Percentiles rank a stretch among this genome's conserved stretches.
Conservation (phyloP, 2,797 vertebrate species). For the Myiotriccus ornatus region DNA sequence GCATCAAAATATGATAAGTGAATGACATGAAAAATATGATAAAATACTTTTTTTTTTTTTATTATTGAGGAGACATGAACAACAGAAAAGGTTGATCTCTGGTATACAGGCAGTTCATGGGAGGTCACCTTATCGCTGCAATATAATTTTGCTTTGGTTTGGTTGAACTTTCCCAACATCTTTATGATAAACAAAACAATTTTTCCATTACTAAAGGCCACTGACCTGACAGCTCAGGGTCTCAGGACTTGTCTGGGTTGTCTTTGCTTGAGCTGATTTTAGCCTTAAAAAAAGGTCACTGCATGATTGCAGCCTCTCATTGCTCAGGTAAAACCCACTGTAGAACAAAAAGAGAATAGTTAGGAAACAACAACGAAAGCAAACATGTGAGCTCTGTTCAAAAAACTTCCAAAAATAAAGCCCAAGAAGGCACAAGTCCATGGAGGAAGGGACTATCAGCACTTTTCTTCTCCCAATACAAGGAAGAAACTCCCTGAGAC, state of each 20-base stretch:
- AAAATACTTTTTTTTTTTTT: background rate
- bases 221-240: background rate
- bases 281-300: background rate
- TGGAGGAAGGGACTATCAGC: background rate
- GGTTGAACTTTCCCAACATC: background rate
- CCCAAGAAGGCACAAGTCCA: background rate
- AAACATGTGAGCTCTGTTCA: rapidly evolving
- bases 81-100: background rate
- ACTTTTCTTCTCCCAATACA: background rate
- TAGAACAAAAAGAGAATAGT: background rate
- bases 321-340: background rate
- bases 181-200: background rate
- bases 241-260: background rate
- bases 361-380: background rate
- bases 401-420: background rate
- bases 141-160: background rate
- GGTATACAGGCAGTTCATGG: background rate
- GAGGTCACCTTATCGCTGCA: background rate
- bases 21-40: background rate
- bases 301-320: background rate
- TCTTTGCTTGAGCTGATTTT: background rate
- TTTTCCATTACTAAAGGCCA: background rate
- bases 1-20: background rate
- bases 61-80: background rate
- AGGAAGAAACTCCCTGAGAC: rapidly evolving